Percentiles rank a stretch among this genome's conserved stretches.
These are phyloP conservation scores for Morpho achilles DNA, from an alignment of 2,888 invertebrate species.

Conservation along the genomic window DNA sequence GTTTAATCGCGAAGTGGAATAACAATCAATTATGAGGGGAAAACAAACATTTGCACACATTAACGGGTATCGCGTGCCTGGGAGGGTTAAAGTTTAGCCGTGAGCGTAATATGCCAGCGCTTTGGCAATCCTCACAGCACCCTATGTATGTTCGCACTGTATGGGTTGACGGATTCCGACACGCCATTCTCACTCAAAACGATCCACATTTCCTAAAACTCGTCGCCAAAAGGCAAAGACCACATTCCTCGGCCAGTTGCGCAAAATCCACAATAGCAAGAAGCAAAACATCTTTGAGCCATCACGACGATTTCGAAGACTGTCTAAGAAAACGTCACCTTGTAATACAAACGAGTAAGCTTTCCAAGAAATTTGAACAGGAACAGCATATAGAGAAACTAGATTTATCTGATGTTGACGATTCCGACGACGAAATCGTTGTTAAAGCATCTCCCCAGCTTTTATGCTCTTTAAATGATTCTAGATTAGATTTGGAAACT, in stretches of 20 bases:
- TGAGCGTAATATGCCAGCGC: slow-evolving; percentile 70
- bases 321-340: slow-evolving; percentile 53
- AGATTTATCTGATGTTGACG: slow-evolving; percentile 52
- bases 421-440: slow-evolving; percentile 51
- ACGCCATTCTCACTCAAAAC: slow-evolving; percentile 83
- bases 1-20: slow-evolving; percentile 18
- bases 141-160: slow-evolving; percentile 81
- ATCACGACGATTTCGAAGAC: slow-evolving; percentile 44
- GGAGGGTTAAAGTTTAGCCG: slow-evolving; percentile 34
- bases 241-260: slow-evolving; percentile 56
- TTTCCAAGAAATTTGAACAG: slow-evolving; percentile 36
- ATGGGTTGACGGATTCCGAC: slow-evolving; percentile 86
- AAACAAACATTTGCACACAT: slow-evolving; percentile 41
- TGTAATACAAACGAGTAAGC: slow-evolving; percentile 51
- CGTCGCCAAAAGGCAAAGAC: slow-evolving; percentile 45
- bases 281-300: slow-evolving; percentile 44
- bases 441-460: slow-evolving; percentile 50
- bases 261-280: slow-evolving; percentile 30
- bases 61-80: slow-evolving; percentile 48
- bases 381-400: slow-evolving; percentile 49
- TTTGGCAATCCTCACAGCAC: slow-evolving; percentile 81
- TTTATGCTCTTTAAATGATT: slow-evolving; percentile 43
- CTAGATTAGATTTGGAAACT: slow-evolving; percentile 35
- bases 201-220: slow-evolving; percentile 71
- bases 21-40: slow-evolving; percentile 55